A percentile compares a stretch with the other conserved stretches of the same genome.
These are phyloP conservation scores for Pelobates fuscus DNA, from an alignment of 2,113 vertebrate species.

Conservation along the genomic window DNA sequence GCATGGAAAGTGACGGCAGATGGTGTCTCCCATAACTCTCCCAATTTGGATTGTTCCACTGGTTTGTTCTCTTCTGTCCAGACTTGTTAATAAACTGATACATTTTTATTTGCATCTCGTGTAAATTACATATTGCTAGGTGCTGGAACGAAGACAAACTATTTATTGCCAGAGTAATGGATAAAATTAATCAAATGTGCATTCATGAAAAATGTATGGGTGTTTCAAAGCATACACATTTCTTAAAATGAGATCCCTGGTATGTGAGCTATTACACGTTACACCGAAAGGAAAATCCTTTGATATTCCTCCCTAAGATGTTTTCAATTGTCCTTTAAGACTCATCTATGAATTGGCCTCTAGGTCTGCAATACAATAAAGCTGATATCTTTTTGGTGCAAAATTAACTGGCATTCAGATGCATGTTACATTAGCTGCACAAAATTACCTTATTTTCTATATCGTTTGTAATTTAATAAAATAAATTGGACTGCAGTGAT, in stretches of 20 bases:
- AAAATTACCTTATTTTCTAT: too few species aligned
- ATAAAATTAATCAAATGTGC: conserved; percentile 2
- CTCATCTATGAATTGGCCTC: background rate
- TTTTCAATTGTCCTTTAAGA: background rate
- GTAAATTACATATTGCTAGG: conserved; percentile 5
- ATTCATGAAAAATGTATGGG: background rate
- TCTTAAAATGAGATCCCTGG: background rate
- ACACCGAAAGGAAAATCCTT: background rate
- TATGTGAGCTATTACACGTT: background rate
- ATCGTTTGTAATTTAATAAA: too few species aligned
- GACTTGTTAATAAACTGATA: background rate
- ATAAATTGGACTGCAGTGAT: too few species aligned
- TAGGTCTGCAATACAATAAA: background rate
- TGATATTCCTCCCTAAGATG: background rate
- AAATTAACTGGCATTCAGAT: too few species aligned
- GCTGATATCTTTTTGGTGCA: too few species aligned
- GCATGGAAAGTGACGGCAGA: background rate
- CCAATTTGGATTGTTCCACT: background rate
- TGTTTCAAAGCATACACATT: background rate
- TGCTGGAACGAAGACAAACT: background rate
- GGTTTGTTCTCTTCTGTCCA: background rate
- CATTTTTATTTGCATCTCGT: background rate
- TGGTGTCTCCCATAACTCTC: background rate
- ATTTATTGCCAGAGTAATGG: background rate
- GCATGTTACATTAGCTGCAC: too few species aligned